Evolutionary conservation across 2,888 invertebrate genomes (phyloP).

Genomic region (Trichogramma evanescens): DNA sequence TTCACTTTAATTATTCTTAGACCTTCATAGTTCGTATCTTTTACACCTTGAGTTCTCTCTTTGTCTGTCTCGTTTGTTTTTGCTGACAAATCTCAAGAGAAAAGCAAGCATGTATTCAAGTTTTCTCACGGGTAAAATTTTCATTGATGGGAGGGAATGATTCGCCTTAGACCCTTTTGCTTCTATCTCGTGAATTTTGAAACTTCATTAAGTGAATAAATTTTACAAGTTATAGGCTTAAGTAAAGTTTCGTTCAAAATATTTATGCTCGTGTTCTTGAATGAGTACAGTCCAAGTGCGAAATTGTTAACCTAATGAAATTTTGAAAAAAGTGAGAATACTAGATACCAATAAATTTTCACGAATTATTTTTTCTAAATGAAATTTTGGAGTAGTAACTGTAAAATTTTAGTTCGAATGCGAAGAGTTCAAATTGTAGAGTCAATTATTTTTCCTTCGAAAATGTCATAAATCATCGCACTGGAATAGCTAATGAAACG

Average conservation of each 20-base stretch:
- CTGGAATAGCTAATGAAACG: no score
- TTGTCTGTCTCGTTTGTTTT: neutral
- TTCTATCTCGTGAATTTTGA: constrained; percentile 16
- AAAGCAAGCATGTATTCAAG: neutral
- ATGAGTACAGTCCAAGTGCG: constrained; percentile 13
- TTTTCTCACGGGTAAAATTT: constrained; percentile 3
- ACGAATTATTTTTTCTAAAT: neutral
- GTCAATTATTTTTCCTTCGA: no score
- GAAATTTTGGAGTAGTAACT: no score
- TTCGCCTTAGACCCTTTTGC: neutral
- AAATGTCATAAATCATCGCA: no score
- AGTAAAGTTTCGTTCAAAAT: no score
- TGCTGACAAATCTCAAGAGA: constrained; percentile 11
- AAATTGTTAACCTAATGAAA: constrained; percentile 19
- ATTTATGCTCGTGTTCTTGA: no score
- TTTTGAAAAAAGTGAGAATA: no score
- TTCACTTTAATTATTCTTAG: constrained; percentile 16
- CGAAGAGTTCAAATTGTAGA: no score
- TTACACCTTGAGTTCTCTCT: neutral
- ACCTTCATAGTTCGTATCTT: constrained; percentile 2
- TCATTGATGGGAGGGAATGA: constrained; percentile 16
- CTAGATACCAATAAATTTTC: neutral
- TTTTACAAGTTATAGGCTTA: no score
- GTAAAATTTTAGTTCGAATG: no score
- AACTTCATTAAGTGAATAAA: constrained; percentile 14